Percentiles rank a stretch among this genome's conserved stretches.
Conservation (phyloP, 2,888 invertebrate genomes). For the Drosophila mimica region DNA sequence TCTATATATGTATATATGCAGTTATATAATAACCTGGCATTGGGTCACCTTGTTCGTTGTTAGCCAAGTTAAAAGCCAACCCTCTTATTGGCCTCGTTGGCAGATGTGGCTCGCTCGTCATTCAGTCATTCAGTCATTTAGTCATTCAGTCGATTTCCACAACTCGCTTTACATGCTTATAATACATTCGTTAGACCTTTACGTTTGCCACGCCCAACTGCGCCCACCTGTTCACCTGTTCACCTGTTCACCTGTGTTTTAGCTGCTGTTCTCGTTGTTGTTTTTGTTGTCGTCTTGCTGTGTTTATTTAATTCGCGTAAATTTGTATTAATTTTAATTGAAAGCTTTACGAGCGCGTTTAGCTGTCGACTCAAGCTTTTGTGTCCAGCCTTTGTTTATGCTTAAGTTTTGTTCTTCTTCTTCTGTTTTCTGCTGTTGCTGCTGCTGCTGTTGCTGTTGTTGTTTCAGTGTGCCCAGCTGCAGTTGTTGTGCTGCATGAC, state of each 20-base stretch:
- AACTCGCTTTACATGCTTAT: slow-evolving; percentile 42
- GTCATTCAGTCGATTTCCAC: slow-evolving; percentile 35
- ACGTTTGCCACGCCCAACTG: slow-evolving; percentile 2
- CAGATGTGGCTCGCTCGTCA: slow-evolving; percentile 5
- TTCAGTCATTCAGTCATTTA: too few species aligned
- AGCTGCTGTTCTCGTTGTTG: slow-evolving; percentile 8
- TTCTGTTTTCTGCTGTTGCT: not conserved
- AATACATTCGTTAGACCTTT: not conserved
- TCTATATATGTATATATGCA: not conserved
- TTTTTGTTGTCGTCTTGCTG: slow-evolving; percentile 19
- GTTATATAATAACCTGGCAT: slow-evolving; percentile 1
- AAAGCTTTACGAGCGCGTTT: slow-evolving; percentile 74
- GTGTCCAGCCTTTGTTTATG: slow-evolving; percentile 65
- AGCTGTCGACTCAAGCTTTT: slow-evolving; percentile 22
- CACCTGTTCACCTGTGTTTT: slow-evolving; percentile 21
- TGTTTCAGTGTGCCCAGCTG: slow-evolving; percentile 46
- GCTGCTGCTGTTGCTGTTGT: slow-evolving; percentile 6
- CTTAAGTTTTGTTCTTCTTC: slow-evolving; percentile 38
- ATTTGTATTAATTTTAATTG: slow-evolving; percentile 81
- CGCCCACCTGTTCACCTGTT: slow-evolving; percentile 29
- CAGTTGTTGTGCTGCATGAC: slow-evolving; percentile 20
- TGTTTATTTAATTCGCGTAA: slow-evolving; percentile 78
- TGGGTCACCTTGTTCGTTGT: slow-evolving; percentile 5
- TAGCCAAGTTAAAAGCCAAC: slow-evolving; percentile 18
- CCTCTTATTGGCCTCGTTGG: slow-evolving; percentile 17